These are phyloP conservation scores for Furnarius figulus DNA, from an alignment of 2,113 vertebrate genomes.

Conservation along the genomic window DNA sequence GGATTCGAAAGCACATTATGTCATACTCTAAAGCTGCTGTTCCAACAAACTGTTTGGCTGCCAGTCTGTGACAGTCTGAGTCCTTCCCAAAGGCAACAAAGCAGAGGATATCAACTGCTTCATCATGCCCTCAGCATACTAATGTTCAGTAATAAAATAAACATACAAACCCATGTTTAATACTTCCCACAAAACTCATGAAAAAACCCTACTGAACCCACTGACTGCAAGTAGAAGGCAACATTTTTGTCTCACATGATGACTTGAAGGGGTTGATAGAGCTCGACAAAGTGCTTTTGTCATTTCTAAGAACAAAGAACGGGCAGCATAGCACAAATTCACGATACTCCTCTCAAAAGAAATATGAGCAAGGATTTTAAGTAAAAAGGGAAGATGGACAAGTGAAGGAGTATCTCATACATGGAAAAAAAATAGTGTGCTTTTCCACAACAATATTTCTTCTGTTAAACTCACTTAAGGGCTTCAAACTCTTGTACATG, in stretches of 20 bases:
- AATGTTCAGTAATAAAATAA: not conserved
- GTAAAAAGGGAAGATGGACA: not conserved
- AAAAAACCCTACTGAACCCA: not conserved
- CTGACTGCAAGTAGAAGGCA: not conserved
- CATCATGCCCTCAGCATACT: not conserved
- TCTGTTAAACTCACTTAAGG: not conserved
- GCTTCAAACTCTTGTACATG: not conserved
- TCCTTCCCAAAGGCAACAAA: constrained; percentile 27
- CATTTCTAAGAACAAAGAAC: not conserved
- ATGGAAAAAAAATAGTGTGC: not conserved
- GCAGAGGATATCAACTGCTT: not conserved
- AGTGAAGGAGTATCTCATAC: not conserved
- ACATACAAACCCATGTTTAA: not conserved
- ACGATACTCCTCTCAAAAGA: not conserved
- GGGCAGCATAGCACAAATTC: not conserved
- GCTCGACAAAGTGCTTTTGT: not conserved
- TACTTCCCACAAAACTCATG: not conserved
- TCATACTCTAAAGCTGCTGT: constrained; percentile 4
- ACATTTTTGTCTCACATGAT: not conserved
- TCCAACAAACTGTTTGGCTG: constrained; percentile 8
- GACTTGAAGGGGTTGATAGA: not conserved
- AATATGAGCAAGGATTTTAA: not conserved
- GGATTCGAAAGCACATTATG: not conserved
- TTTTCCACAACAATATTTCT: not conserved
- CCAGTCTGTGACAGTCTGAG: constrained; percentile 48